Percentiles rank a stretch among this genome's conserved stretches.
Conservation (phyloP, 2,797 vertebrate species). For the Danionella dracula region DNA sequence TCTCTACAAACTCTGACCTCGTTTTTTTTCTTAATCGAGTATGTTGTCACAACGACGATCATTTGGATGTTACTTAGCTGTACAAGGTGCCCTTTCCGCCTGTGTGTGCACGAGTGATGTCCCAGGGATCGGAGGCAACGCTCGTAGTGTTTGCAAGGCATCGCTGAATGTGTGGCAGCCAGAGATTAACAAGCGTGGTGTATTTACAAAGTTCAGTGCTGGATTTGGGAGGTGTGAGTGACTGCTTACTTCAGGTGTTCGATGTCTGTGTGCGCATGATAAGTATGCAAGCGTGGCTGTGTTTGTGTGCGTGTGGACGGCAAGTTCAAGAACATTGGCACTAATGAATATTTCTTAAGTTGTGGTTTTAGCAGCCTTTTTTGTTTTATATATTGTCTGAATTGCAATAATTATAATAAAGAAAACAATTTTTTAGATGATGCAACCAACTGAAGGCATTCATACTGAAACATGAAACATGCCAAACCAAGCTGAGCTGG, state of each 20-base stretch:
- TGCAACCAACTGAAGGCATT: conserved; percentile 76
- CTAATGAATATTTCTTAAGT: conserved; percentile 73
- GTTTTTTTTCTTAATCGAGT: conserved; percentile 56
- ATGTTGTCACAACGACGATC: conserved; percentile 64
- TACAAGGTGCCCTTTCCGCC: conserved; percentile 67
- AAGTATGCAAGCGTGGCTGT: conserved; percentile 43
- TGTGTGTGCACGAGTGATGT: conserved; percentile 64
- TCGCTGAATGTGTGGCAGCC: conserved; percentile 65
- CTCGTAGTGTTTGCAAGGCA: conserved; percentile 59
- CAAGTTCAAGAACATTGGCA: conserved; percentile 74
- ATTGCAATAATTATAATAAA: conserved; percentile 71
- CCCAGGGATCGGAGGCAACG: conserved; percentile 46
- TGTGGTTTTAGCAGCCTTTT: conserved; percentile 66
- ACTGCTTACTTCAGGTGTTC: conserved; percentile 61
- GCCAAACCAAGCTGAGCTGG: conserved; percentile 78
- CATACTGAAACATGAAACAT: conserved; percentile 64
- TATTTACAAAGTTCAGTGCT: conserved; percentile 53
- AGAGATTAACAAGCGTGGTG: conserved; percentile 42
- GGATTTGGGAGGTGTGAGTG: conserved; percentile 63
- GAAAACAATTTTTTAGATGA: conserved; percentile 55
- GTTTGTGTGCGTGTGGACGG: conserved; percentile 52
- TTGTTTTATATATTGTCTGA: conserved; percentile 63
- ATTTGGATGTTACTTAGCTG: conserved; percentile 61
- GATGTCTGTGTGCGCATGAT: conserved; percentile 46
- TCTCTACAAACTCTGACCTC: conserved; percentile 72